phyloP scores from a whole-genome alignment of 2,888 invertebrate genomes.

The Dynastes maya region DNA sequence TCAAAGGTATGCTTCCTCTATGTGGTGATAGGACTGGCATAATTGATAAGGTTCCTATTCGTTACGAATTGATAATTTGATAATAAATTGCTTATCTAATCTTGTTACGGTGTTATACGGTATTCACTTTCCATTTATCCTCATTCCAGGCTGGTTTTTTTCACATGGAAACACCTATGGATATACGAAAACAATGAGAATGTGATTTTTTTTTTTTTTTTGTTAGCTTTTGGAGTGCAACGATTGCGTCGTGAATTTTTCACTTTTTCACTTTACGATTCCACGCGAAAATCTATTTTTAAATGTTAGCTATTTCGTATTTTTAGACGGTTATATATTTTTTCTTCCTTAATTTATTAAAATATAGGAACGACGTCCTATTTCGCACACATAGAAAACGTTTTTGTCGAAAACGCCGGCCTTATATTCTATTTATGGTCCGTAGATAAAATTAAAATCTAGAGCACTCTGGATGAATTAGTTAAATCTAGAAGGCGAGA shows the following conservation, averaged over 20 bases:
- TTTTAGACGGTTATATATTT: conserved; percentile 27
- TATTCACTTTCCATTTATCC: too few species aligned
- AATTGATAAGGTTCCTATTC: background rate
- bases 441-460: conserved; percentile 23
- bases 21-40: conserved; percentile 78
- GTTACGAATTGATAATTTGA: too few species aligned
- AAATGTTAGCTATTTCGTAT: conserved; percentile 29
- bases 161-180: background rate
- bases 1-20: conserved; percentile 69
- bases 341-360: conserved; percentile 8
- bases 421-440: background rate
- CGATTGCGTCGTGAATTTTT: background rate
- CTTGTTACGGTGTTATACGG: too few species aligned
- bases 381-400: background rate
- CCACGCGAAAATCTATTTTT: conserved; percentile 27
- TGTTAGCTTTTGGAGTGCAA: background rate
- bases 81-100: too few species aligned
- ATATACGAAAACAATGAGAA: too few species aligned
- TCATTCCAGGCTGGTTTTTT: too few species aligned
- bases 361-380: conserved; percentile 3
- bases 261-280: conserved; percentile 6
- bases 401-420: background rate
- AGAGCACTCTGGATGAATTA: conserved; percentile 3
- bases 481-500: conserved; percentile 7
- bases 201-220: too few species aligned